Conservation (phyloP, 2,888 invertebrate species). For the Euplagia quadripunctaria region DNA sequence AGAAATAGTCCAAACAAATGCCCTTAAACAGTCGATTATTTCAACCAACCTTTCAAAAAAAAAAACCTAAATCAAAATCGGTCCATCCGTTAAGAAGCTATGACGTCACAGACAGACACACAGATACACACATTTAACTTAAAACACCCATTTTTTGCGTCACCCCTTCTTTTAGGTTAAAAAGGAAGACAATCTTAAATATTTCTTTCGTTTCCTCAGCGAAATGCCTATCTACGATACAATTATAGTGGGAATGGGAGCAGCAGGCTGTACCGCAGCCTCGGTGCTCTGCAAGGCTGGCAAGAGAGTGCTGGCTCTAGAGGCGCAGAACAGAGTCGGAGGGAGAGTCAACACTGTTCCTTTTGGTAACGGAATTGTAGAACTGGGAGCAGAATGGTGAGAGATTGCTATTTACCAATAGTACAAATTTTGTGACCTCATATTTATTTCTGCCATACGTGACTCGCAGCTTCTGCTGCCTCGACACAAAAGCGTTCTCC, state of each 20-base stretch:
- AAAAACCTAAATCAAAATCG: too few species aligned
- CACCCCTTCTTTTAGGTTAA: too few species aligned
- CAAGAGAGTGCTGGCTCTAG: slow-evolving; percentile 68
- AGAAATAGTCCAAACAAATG: too few species aligned
- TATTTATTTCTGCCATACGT: background rate
- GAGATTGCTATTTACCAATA: slow-evolving; percentile 12
- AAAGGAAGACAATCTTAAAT: background rate
- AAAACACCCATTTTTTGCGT: too few species aligned
- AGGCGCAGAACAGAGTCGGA: slow-evolving; percentile 71
- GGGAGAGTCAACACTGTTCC: slow-evolving; percentile 73
- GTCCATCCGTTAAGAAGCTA: too few species aligned
- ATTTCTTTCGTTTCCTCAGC: slow-evolving; percentile 11
- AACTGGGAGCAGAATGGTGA: slow-evolving; percentile 80
- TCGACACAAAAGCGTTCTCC: too few species aligned
- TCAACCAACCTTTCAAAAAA: too few species aligned
- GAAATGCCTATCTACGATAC: slow-evolving; percentile 66
- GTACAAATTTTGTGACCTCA: background rate
- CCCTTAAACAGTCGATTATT: too few species aligned
- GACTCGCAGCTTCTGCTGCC: too few species aligned
- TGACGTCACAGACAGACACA: too few species aligned
- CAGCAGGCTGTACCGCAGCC: slow-evolving; percentile 71
- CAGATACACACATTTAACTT: too few species aligned
- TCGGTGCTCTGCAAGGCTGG: slow-evolving; percentile 67
- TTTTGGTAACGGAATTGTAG: slow-evolving; percentile 73
- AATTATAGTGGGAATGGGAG: slow-evolving; percentile 74